Percentiles rank a stretch among this genome's conserved stretches.
Conservation (phyloP, 1,140 invertebrate genomes). For the Trypoxylus dichotomus region DNA sequence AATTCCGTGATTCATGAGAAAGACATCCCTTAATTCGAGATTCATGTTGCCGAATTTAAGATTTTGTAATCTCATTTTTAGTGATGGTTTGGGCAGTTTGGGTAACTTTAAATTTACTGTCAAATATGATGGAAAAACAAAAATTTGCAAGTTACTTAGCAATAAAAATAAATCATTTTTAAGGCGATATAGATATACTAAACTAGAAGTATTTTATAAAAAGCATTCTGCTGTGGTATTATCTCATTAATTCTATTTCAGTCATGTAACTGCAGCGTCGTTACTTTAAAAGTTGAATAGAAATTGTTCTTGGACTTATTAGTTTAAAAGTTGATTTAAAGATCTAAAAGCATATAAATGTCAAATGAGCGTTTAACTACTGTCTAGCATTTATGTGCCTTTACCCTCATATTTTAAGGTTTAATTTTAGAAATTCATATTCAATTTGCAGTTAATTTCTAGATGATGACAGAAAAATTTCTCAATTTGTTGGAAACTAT, state of each 20-base stretch:
- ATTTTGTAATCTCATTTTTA: background rate
- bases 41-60: slow-evolving; percentile 1
- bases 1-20: background rate
- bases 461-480: too few species aligned
- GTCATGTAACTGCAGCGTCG: background rate
- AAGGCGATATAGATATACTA: background rate
- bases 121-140: slow-evolving; percentile 9
- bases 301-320: background rate
- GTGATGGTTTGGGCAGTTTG: background rate
- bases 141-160: background rate
- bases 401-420: too few species aligned
- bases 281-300: background rate
- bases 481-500: too few species aligned
- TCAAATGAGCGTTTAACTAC: too few species aligned
- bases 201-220: too few species aligned
- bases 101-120: slow-evolving; percentile 10
- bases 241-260: too few species aligned
- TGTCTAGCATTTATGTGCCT: too few species aligned
- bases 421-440: too few species aligned
- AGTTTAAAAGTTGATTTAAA: too few species aligned
- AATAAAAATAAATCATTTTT: background rate
- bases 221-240: too few species aligned
- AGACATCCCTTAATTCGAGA: background rate
- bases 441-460: too few species aligned
- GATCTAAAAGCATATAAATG: too few species aligned